A percentile compares a stretch with the other conserved stretches of the same genome.
phyloP scores from a whole-genome alignment of 2,797 vertebrate species.

The Gastrophryne carolinensis region DNA sequence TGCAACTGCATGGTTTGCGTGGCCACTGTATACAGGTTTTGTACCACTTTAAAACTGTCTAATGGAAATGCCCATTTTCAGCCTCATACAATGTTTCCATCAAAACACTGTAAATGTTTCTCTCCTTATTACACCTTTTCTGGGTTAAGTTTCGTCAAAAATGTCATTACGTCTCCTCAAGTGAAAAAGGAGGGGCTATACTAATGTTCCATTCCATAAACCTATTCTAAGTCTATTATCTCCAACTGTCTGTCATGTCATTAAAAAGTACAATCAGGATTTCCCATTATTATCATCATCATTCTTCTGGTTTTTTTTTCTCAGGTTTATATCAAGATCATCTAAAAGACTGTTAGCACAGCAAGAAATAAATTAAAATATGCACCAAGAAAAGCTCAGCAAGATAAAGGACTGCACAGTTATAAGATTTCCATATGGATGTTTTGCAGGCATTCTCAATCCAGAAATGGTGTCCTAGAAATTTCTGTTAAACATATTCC shows the following conservation, averaged over 20 bases:
- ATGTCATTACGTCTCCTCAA: conserved; percentile 31
- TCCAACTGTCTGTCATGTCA: conserved; percentile 10
- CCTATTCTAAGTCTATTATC: conserved; percentile 13
- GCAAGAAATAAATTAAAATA: conserved; percentile 7
- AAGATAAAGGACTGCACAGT: conserved; percentile 24
- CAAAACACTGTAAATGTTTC: too few species aligned
- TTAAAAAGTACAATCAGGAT: neutral
- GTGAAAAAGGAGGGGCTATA: conserved; percentile 27
- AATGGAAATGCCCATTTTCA: too few species aligned
- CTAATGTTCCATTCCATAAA: conserved; percentile 39
- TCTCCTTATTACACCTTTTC: conserved; percentile 8
- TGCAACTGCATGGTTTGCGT: too few species aligned
- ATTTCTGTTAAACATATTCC: neutral
- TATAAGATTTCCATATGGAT: conserved; percentile 1
- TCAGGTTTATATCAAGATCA: conserved; percentile 24
- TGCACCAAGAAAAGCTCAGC: neutral
- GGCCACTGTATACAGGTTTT: too few species aligned
- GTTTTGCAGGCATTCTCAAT: neutral
- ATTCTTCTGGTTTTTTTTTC: conserved; percentile 21
- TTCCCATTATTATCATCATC: conserved; percentile 4
- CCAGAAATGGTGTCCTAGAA: neutral
- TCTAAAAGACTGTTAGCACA: conserved; percentile 12
- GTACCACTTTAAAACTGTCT: too few species aligned
- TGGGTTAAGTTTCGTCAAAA: conserved; percentile 24
- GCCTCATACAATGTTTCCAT: too few species aligned